Evolutionary conservation across 1,140 invertebrate genomes (phyloP).

Genomic region (Zaprionus kolodkinae): DNA sequence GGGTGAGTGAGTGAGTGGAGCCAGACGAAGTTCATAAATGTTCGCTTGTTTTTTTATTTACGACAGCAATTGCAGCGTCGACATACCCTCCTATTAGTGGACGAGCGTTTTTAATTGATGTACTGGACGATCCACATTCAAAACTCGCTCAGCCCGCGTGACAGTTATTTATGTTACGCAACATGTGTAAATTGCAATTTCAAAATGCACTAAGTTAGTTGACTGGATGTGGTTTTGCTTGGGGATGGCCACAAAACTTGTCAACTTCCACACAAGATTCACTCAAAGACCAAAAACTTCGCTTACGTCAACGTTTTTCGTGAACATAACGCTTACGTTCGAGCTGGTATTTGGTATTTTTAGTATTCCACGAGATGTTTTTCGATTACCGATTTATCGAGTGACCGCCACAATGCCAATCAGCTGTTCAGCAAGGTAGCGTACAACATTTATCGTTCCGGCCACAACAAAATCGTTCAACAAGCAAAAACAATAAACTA

Average conservation of each 20-base stretch:
- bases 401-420: slow-evolving; percentile 21
- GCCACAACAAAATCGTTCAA: slow-evolving; percentile 46
- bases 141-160: slow-evolving; percentile 4
- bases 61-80: slow-evolving; percentile 7
- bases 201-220: neutral
- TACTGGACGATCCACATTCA: slow-evolving; percentile 8
- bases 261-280: slow-evolving; percentile 8
- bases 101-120: slow-evolving; percentile 8
- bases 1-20: neutral
- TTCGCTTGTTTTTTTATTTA: slow-evolving; percentile 1
- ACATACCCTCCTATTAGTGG: slow-evolving; percentile 6
- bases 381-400: slow-evolving; percentile 24
- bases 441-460: slow-evolving; percentile 38
- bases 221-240: neutral
- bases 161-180: slow-evolving; percentile 10
- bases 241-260: slow-evolving; percentile 11
- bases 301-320: too few species aligned
- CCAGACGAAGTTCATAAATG: neutral
- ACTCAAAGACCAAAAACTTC: too few species aligned
- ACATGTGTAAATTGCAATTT: neutral
- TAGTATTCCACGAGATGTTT: slow-evolving; percentile 2
- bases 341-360: slow-evolving; percentile 11
- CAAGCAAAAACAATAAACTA: slow-evolving; percentile 33
- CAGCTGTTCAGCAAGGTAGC: slow-evolving; percentile 40
- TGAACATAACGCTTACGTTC: too few species aligned